Base-by-base conservation (phyloP, 2,797 vertebrate species). In the Steatocranus sp. region DNA sequence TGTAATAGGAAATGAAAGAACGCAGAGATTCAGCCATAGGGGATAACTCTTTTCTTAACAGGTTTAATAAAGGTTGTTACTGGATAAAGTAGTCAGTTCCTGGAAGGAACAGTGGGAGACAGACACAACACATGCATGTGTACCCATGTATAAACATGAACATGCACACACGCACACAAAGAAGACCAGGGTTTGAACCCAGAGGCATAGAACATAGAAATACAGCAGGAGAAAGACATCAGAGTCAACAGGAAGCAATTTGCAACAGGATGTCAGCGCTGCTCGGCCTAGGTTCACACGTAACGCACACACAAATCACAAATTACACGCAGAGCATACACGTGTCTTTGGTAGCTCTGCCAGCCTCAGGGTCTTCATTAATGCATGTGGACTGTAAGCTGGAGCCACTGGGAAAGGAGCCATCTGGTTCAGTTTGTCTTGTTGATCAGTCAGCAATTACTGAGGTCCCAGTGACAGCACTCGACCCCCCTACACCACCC, bases 371-470 rank as follows among this genome's bases (percentile, higher is more conserved):
- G 84, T 91, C 86, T 92, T 93, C 89, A 89, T 94, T 92, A 94
- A 92, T 86, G 87, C 84, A 89, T 92, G 87, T 38, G 87, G 86
- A 63, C 91, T 84, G 86, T 77, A 82, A 5, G 18, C 84, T 77
- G 91, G 88, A 89, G 91, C 88, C 88, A 87, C 83, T 76, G 90
- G 86, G 92, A 90, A 23, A 7, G 2, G 7, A 78, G 83, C 93
- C 95, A 95, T 95, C 93, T 96, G 95, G 93, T 93, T 94, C 82
- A 86, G 92, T 94, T 94, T 92, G 91, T 91, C 88, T 83, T 83
- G 82, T 84, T 93, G 90, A 91, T 90, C 90, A 91, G 91, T 80
- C 27, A 81, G 82, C 56, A 77, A 92, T 92, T 89, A 94, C 75
- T 75, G 86, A 89, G 90, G 91, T 91, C 90, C 89, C 87, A 89